Base-by-base conservation (phyloP, 2,888 invertebrate species). In the Drosophila sordidapex region DNA sequence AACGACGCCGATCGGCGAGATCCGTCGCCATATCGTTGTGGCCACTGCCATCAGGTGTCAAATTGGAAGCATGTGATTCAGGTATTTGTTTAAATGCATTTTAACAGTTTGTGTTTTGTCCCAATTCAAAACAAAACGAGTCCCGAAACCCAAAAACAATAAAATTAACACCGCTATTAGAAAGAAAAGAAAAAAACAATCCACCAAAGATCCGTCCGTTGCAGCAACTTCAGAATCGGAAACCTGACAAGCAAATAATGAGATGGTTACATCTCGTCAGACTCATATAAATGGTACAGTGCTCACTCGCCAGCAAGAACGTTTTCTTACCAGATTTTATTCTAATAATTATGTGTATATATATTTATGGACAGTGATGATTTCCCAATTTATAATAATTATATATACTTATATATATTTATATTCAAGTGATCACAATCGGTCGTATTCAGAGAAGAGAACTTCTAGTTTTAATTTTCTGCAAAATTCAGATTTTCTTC, bases 41-140 rank as follows among this genome's bases (percentile, higher is more conserved):
- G 96, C 86, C 96, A 96, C 94, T 96, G 96, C 94, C 96, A 96
- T 94, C 96, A 96, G 94, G 94, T 96, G 92, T 96, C 96, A 85
- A 96, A 96, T 94, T 96, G 96, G 96, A 96, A 96, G 95, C 96
- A 96, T 94, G 96, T 96, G 92, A 96, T 96, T 94, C 96, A 96
- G 96, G 96, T 96, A 95, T 93, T 91, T 92, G 84, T 90, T 81
- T 75, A 78, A 75, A 81, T 80, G 83, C 88, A 90, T 82, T 66
- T 76, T 76, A 75, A 75, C 67, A 67, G 59, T 76, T 82, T 84
- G 79, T 83, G 85, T 82, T 80, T 83, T 81, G 81, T 81, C 81
- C 81, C 77, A 73, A 73, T 62, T 76, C 81, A 77, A 83, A 85
- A 74, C 56, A 69, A 77, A 83, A 75, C 69, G 56, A 59, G 52